These are phyloP conservation scores for Bradypus variegatus DNA, from an alignment of 2,797 vertebrate species.

Conservation along the genomic window DNA sequence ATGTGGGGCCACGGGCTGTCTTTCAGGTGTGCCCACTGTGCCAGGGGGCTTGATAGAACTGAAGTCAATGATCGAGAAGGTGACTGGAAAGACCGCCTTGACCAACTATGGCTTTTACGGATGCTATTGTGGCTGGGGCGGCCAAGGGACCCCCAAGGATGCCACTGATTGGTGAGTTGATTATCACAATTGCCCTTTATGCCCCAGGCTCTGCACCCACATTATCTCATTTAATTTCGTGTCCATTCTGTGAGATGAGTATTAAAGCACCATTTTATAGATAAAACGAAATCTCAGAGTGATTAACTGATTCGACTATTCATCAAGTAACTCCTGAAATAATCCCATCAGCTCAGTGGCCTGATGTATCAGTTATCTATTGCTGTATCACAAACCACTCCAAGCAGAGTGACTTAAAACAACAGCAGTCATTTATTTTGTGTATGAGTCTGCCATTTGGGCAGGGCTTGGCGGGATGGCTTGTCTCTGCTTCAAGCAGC, in stretches of 20 bases:
- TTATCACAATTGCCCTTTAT: background rate
- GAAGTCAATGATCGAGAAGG: conserved; percentile 51
- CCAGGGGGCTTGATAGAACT: conserved; percentile 60
- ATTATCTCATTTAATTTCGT: background rate
- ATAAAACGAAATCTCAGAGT: background rate
- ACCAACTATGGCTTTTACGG: conserved; percentile 62
- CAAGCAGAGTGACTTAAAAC: background rate
- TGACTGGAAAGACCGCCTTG: conserved; percentile 48
- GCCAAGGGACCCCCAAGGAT: conserved; percentile 67
- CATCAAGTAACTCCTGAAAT: background rate
- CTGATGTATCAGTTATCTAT: background rate
- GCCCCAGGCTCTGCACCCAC: background rate
- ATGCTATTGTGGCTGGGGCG: conserved; percentile 72
- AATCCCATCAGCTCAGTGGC: background rate
- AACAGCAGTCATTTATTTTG: background rate
- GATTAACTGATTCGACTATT: background rate
- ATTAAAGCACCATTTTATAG: background rate
- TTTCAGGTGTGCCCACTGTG: conserved; percentile 51
- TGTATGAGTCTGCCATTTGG: background rate
- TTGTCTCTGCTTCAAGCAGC: background rate
- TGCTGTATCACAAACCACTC: background rate
- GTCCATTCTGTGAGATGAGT: background rate
- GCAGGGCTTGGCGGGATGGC: background rate
- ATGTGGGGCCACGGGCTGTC: background rate
- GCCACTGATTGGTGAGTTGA: conserved; percentile 65